Percentiles rank a stretch among this genome's conserved stretches.
Evolutionary conservation across 2,113 vertebrate species (phyloP).

Genomic region (Scomber scombrus): DNA sequence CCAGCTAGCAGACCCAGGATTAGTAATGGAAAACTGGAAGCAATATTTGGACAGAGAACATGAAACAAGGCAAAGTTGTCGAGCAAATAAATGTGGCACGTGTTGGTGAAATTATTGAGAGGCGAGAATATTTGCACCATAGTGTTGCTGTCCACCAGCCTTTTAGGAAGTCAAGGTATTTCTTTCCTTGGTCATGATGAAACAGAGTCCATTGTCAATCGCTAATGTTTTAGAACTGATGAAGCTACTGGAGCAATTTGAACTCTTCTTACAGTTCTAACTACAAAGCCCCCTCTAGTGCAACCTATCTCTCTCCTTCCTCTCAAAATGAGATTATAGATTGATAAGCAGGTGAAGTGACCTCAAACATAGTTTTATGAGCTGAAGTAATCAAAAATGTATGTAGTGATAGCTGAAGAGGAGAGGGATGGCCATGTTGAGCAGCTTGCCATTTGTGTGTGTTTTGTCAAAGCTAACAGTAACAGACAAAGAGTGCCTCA

Average conservation of each 20-base stretch:
- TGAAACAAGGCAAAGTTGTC: no score
- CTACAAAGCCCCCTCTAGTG: background rate
- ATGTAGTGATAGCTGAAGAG: background rate
- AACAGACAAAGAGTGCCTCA: background rate
- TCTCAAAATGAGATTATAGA: background rate
- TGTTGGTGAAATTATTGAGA: background rate
- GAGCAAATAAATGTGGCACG: no score
- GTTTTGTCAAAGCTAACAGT: background rate
- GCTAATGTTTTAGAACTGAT: background rate
- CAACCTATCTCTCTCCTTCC: background rate
- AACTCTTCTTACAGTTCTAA: background rate
- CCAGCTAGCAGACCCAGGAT: no score
- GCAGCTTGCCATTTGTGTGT: background rate
- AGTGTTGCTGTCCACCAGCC: no score
- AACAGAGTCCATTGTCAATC: no score
- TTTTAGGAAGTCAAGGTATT: background rate
- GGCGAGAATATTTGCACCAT: background rate
- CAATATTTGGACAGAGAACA: no score
- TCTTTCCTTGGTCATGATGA: background rate
- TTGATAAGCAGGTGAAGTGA: background rate
- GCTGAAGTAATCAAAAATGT: background rate
- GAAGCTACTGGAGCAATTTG: background rate
- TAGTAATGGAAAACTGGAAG: no score
- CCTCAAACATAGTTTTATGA: background rate
- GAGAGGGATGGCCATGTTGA: background rate